phyloP scores from a whole-genome alignment of 2,797 vertebrate genomes.

The Intellagama lesueurii region DNA sequence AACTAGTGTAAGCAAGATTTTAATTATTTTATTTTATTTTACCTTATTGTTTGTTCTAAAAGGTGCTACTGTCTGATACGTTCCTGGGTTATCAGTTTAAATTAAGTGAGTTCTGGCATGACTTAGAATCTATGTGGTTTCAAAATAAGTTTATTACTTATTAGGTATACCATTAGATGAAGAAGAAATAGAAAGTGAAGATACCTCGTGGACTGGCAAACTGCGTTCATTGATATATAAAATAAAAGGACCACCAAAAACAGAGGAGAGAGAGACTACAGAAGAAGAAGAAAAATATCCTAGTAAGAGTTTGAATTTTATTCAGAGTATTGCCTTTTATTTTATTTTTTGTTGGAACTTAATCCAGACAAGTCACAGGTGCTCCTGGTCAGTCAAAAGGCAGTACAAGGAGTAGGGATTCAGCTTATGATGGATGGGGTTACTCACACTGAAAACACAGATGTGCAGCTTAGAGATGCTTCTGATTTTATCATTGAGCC shows the following conservation, averaged over 20 bases:
- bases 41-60: neutral
- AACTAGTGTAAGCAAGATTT: neutral
- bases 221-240: constrained; percentile 89
- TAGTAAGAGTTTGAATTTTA: constrained; percentile 82
- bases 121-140: neutral
- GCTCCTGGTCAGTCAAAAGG: too few relatives aligned
- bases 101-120: neutral
- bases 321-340: neutral
- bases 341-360: neutral
- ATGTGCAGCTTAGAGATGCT: too few relatives aligned
- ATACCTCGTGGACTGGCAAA: constrained; percentile 89
- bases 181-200: constrained; percentile 89
- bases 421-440: too few relatives aligned
- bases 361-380: too few relatives aligned
- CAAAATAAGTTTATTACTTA: constrained; percentile 54
- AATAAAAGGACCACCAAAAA: constrained; percentile 90
- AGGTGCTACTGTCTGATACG: neutral
- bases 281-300: constrained; percentile 88
- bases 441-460: too few relatives aligned
- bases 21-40: neutral
- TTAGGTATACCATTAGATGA: constrained; percentile 93
- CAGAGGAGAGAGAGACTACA: constrained; percentile 81
- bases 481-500: too few relatives aligned
- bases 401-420: too few relatives aligned
- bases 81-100: neutral